phyloP scores from a whole-genome alignment of 2,888 invertebrate species.

The Terebella lapidaria region DNA sequence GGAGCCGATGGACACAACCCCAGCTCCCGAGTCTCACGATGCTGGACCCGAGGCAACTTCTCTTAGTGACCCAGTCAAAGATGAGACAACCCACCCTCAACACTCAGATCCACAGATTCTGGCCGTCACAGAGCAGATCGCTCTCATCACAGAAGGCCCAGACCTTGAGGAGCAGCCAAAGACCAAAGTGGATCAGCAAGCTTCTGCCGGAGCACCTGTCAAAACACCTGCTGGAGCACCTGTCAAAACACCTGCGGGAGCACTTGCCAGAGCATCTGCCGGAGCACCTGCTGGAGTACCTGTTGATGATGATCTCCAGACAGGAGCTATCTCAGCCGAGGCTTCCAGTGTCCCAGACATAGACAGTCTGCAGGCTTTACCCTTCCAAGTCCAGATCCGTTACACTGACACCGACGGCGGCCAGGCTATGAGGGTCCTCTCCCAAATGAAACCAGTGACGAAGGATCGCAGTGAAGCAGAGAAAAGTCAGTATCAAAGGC shows the following conservation, averaged over 20 bases:
- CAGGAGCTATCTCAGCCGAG: neutral
- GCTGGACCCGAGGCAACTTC: too few species aligned
- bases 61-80: too few species aligned
- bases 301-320: neutral
- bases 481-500: constrained; percentile 27
- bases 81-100: too few species aligned
- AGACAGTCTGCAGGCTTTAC: constrained; percentile 24
- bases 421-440: constrained; percentile 42
- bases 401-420: constrained; percentile 47
- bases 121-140: too few species aligned
- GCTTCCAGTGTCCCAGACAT: neutral
- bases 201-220: neutral
- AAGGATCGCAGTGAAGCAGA: constrained; percentile 38
- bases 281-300: neutral
- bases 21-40: too few species aligned
- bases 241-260: neutral
- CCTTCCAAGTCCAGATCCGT: constrained; percentile 45
- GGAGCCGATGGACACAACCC: too few species aligned
- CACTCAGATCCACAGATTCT: too few species aligned
- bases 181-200: too few species aligned
- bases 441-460: constrained; percentile 40
- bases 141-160: too few species aligned
- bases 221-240: neutral
- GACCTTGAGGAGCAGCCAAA: too few species aligned
- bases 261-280: neutral